Conservation (phyloP, 1,140 invertebrate species). For the Aplysia californica region DNA sequence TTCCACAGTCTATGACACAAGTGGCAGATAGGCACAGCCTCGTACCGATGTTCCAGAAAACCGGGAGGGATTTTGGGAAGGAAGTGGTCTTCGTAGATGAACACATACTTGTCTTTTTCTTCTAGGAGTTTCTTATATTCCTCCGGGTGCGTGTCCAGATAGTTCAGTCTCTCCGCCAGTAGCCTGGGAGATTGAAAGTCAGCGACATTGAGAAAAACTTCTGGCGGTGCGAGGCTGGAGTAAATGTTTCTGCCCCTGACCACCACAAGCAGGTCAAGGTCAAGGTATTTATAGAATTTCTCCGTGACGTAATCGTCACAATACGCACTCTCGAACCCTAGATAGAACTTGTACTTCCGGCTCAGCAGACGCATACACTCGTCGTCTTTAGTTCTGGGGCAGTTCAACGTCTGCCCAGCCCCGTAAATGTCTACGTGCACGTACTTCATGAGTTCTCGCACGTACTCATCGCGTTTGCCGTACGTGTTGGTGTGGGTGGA, state of each 20-base stretch:
- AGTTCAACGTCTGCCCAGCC: slow-evolving; percentile 68
- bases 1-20: background rate
- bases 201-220: slow-evolving; percentile 64
- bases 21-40: background rate
- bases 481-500: slow-evolving; percentile 72
- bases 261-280: slow-evolving; percentile 94
- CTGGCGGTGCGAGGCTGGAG: slow-evolving; percentile 80
- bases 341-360: slow-evolving; percentile 96
- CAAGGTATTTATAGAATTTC: slow-evolving; percentile 74
- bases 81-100: background rate
- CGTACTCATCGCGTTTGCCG: slow-evolving; percentile 72
- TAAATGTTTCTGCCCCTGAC: slow-evolving; percentile 90
- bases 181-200: slow-evolving; percentile 48
- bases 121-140: background rate
- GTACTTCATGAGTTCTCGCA: slow-evolving; percentile 69
- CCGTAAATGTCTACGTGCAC: slow-evolving; percentile 79
- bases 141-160: background rate
- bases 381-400: slow-evolving; percentile 74
- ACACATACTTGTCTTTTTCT: background rate
- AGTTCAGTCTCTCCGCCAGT: slow-evolving; percentile 42
- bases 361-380: slow-evolving; percentile 93
- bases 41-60: background rate
- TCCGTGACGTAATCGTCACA: slow-evolving; percentile 70
- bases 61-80: background rate
- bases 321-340: slow-evolving; percentile 81